These are phyloP conservation scores for Watsonalla binaria DNA, from an alignment of 2,888 invertebrate species.

Conservation along the genomic window DNA sequence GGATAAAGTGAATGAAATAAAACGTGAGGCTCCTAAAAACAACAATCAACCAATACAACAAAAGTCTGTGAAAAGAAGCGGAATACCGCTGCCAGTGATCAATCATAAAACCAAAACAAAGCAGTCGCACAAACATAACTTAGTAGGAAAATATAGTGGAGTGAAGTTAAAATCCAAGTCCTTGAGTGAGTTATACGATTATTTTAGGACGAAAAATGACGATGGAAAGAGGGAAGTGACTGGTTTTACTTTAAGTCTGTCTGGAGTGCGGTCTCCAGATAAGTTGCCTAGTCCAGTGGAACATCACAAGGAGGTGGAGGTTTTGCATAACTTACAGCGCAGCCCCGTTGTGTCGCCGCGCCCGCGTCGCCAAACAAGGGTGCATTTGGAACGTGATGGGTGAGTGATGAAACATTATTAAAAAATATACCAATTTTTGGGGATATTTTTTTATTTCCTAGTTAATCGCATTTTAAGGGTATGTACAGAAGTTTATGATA, in stretches of 20 bases:
- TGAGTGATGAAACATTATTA: conserved; percentile 32
- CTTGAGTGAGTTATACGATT: conserved; percentile 68
- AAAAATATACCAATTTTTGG: conserved; percentile 5
- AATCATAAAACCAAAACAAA: conserved; percentile 32
- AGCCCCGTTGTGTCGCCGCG: conserved; percentile 79
- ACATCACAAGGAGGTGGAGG: conserved; percentile 81
- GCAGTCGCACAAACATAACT: conserved; percentile 27
- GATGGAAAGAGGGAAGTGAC: conserved; percentile 43
- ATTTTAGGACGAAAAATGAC: conserved; percentile 64
- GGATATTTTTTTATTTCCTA: too few species aligned
- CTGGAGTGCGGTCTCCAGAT: conserved; percentile 57
- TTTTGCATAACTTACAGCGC: conserved; percentile 83
- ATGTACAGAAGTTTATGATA: too few species aligned
- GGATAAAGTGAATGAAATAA: conserved; percentile 55
- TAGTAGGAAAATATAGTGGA: conserved; percentile 40
- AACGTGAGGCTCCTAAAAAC: conserved; percentile 45
- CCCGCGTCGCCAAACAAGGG: conserved; percentile 66
- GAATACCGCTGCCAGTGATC: conserved; percentile 66
- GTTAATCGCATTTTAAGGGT: too few species aligned
- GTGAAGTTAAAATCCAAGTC: conserved; percentile 71
- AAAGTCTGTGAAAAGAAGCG: conserved; percentile 45
- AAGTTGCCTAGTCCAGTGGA: conserved; percentile 72
- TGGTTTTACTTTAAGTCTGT: conserved; percentile 54
- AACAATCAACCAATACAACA: conserved; percentile 25
- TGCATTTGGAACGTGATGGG: conserved; percentile 68